Evolutionary conservation across 1,140 invertebrate genomes (phyloP).

Genomic region (Neodiprion pinetum): DNA sequence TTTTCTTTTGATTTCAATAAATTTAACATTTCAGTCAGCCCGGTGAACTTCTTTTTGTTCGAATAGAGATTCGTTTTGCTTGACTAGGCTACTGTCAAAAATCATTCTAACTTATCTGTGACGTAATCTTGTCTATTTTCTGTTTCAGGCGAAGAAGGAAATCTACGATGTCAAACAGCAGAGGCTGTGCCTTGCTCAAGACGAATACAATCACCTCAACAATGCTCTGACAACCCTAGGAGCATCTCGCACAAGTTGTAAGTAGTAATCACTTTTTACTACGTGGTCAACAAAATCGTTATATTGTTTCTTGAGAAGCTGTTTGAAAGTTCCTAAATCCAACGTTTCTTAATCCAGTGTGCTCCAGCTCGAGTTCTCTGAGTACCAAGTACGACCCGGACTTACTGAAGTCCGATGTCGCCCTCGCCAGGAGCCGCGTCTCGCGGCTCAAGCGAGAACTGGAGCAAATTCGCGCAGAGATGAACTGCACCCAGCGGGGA

Average conservation of each 20-base stretch:
- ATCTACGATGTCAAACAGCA: slow-evolving; percentile 96
- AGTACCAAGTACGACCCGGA: slow-evolving; percentile 95
- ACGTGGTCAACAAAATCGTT: neutral
- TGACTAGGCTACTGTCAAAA: too few relatives aligned
- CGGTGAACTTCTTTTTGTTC: too few relatives aligned
- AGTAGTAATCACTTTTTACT: slow-evolving; percentile 59
- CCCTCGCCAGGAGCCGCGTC: slow-evolving; percentile 86
- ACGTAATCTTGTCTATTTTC: slow-evolving; percentile 38
- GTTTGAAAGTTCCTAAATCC: neutral
- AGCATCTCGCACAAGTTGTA: slow-evolving; percentile 83
- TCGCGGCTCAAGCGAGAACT: slow-evolving; percentile 88
- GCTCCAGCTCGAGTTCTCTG: slow-evolving; percentile 87
- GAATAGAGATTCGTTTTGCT: too few relatives aligned
- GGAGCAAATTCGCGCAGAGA: slow-evolving; percentile 90
- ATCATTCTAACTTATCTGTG: neutral
- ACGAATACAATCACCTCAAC: slow-evolving; percentile 95
- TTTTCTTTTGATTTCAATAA: too few relatives aligned
- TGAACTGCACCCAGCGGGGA: slow-evolving; percentile 89
- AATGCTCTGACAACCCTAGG: slow-evolving; percentile 83
- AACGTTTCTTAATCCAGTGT: slow-evolving; percentile 68
- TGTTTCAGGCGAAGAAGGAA: slow-evolving; percentile 91
- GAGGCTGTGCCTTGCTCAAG: slow-evolving; percentile 88
- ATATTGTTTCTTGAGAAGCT: neutral
- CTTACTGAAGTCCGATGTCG: slow-evolving; percentile 90
- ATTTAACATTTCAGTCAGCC: too few relatives aligned